Evolutionary conservation across 2,797 vertebrate species (phyloP), one percentile per base, ranked within the genome.

Genomic region (Heteromormyrus szaboi): DNA sequence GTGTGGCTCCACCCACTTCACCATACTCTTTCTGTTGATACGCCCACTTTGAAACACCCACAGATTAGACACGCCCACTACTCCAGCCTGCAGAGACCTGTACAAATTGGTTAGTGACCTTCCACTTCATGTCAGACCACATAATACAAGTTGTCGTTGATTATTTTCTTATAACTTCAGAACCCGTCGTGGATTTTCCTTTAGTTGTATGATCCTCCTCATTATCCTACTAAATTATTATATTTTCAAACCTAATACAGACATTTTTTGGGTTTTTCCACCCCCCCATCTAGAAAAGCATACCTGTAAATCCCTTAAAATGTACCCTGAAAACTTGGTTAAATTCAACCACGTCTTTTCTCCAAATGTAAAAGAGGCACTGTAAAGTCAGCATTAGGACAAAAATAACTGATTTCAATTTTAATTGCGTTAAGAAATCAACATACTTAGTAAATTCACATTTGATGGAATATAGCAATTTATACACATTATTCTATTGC

Each of bases 401-500:
- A 86, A 56, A 86, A 86, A 41, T 7, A 19, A 33, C 8, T 50
- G 25, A 25, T 50, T 85, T 19, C 2, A 33, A 9, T 37, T 95
- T 96, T 96, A 96, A 96, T 96, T 96, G 93, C 95, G 95, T 97
- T 97, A 97, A 94, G 95, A 97, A 96, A 95, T 95, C 95, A 96
- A 93, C 92, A 95, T 93, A 95, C 94, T 94, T 92, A 94, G 93
- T 91, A 96, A 97, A 94, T 96, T 97, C 95, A 96, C 95, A 95
- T 96, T 96, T 95, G 95, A 93, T 94, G 90, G 89, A 91, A 88
- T 95, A 93, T 93, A 96, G 94, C 92, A 94, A 93, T 92, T 94
- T 94, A 95, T 95, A 95, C 97, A 97, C 96, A 98, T 92, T 93
- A 94, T 93, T 95, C 96, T 97, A 97, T 96, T 96, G 95, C 96